Base-by-base conservation (phyloP, 2,113 vertebrate genomes). In the Galemys pyrenaicus region DNA sequence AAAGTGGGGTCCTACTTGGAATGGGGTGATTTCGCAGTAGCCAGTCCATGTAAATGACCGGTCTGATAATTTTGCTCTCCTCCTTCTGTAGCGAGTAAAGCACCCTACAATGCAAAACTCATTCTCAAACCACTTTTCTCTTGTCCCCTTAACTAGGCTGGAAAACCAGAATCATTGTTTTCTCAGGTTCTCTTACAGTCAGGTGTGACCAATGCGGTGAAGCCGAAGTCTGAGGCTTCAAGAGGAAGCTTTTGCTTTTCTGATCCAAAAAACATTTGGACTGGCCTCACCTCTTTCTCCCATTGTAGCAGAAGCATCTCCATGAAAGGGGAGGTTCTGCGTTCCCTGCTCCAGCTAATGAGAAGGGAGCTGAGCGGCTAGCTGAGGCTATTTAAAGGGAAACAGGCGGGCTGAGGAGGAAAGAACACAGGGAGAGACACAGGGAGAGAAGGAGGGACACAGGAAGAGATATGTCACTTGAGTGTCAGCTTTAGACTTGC, bases 211-310 rank as follows among this genome's bases (percentile, higher is more conserved):
- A 81, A 39, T 35, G 65, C 54, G 64, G 26, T 4, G 74, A 87
- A 82, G 6, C 22, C 15, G 17, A 58, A 65, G n/a, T 71, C 79
- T 51, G 12, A 74, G 35, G 64, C 24, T 89, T 87, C 85, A 70
- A n/a, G n/a, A 49, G 75, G 87, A 89, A 67, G n/a, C 10, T 67
- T 75, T 62, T 56, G 65, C 80, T 94, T 90, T 92, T 74, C 49
- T 68, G 62, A 87, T 62, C 49, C 64, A 82, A 89, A 92, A n/a
- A 46, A 22, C 37, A 67, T 17, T n/a, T n/a, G n/a, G 35, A 44
- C 60, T 73, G 46, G 35, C 89, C 39, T 91, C 49, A 26, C 24
- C n/a, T 7, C 35, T 71, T 71, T n/a, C 67, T 77, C 46, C 16
- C 58, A 22, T 9, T 15, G 20, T 26, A 26, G 28, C 58, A 60